Percentiles rank a stretch among this genome's conserved stretches.
Conservation (phyloP, 2,797 vertebrate genomes). For the Sebastes hopkinsi region DNA sequence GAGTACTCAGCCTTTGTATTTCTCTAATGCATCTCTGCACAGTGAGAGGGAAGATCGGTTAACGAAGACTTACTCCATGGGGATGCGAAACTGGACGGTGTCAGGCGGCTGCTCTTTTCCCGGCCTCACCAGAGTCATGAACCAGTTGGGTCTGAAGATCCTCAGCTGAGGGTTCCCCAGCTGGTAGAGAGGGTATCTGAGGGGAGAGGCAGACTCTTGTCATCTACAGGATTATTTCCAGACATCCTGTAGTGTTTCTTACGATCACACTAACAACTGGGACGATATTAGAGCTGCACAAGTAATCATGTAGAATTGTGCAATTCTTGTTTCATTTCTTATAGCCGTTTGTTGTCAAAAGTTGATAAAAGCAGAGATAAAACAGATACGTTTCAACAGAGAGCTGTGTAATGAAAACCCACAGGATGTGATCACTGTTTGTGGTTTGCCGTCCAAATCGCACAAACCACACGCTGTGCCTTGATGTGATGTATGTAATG, state of each 20-base stretch:
- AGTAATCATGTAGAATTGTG: neutral
- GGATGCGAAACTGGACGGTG: conserved; percentile 93
- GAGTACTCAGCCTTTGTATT: neutral
- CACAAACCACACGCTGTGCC: neutral
- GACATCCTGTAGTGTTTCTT: neutral
- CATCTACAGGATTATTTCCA: neutral
- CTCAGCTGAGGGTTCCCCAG: conserved; percentile 93
- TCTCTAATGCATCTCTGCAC: neutral
- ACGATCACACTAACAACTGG: neutral
- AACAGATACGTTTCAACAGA: neutral
- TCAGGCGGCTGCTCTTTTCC: conserved; percentile 90
- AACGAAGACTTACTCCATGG: conserved; percentile 91
- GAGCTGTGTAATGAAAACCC: neutral
- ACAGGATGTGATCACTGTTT: conserved; percentile 5
- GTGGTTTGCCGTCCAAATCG: neutral
- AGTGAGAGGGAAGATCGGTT: neutral
- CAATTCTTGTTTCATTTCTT: neutral
- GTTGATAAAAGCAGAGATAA: neutral
- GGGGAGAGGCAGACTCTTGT: conserved; percentile 8
- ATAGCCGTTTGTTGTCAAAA: neutral
- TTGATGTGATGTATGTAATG: neutral
- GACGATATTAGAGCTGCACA: neutral
- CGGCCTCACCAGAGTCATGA: conserved; percentile 90
- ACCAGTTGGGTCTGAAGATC: conserved; percentile 93
- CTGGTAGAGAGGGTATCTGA: conserved; percentile 93